Percentiles rank a stretch among this genome's conserved stretches.
Evolutionary conservation across 2,113 vertebrate genomes (phyloP).

Genomic region (Pan troglodytes): NHGRI_mPanTro3-v2.1_pri NC_072401.2:22331501-22332000

Average conservation of each 20-base stretch:
- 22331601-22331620: no score
- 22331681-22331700: no score
- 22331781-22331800: not conserved
- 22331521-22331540: not conserved
- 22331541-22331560: not conserved
- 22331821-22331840: not conserved
- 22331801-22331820: not conserved
- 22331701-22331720: not conserved
- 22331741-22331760: not conserved
- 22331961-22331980: not conserved
- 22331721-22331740: not conserved
- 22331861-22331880: not conserved
- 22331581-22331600: not conserved
- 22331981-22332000: not conserved
- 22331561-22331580: rapidly evolving
- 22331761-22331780: not conserved
- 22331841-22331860: not conserved
- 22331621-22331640: rapidly evolving
- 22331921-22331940: not conserved
- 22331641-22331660: not conserved
- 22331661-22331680: not conserved
- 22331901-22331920: no score
- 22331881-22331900: not conserved
- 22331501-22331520: not conserved
- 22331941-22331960: not conserved